Evolutionary conservation across 2,888 invertebrate species (phyloP).

Genomic region (Nomada lathburiana): DNA sequence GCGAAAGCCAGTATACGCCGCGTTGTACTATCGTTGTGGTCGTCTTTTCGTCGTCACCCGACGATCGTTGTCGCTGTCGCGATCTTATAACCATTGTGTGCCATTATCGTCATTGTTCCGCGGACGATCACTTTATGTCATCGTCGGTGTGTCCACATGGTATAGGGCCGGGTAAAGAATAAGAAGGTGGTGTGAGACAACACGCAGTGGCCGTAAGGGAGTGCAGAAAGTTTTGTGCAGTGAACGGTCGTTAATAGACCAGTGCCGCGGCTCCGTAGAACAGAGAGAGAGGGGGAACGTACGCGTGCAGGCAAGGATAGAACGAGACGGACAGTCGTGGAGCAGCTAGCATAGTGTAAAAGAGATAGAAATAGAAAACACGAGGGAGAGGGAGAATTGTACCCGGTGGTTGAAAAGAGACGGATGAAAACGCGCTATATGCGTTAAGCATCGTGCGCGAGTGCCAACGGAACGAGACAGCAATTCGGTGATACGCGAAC

Average conservation of each 20-base stretch:
- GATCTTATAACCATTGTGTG: conserved; percentile 1
- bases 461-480: conserved; percentile 61
- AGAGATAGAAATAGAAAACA: conserved; percentile 45
- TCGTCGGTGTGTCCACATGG: conserved; percentile 19
- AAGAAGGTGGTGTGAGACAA: conserved; percentile 48
- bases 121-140: conserved; percentile 2
- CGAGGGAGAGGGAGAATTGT: conserved; percentile 25
- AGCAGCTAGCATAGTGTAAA: conserved; percentile 8
- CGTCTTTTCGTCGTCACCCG: not conserved
- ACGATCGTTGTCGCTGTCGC: conserved; percentile 1
- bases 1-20: conserved; percentile 27
- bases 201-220: conserved; percentile 48
- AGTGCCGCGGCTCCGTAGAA: conserved; percentile 67
- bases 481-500: conserved; percentile 48
- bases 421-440: conserved; percentile 52
- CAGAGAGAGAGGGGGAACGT: conserved; percentile 44
- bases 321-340: conserved; percentile 12
- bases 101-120: not conserved
- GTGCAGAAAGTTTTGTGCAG: conserved; percentile 77
- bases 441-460: conserved; percentile 56
- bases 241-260: conserved; percentile 77
- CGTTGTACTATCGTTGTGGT: conserved; percentile 17
- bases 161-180: conserved; percentile 11
- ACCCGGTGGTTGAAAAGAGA: conserved; percentile 34
- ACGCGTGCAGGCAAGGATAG: conserved; percentile 8